These are phyloP conservation scores for Orientallactaga sibirica DNA, from an alignment of 2,797 vertebrate genomes.

Conservation along the genomic window DNA sequence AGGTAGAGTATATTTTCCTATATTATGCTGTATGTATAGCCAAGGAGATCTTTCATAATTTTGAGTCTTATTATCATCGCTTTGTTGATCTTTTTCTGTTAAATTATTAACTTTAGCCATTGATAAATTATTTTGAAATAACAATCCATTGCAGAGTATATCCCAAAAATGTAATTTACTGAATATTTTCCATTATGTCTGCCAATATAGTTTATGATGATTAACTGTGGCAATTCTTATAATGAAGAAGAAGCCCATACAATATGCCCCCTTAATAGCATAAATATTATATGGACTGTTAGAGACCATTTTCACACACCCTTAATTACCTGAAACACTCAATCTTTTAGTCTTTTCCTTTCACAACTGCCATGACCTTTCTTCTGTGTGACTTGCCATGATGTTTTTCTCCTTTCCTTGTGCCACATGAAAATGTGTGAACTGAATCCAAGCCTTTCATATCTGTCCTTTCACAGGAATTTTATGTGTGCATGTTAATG, in stretches of 20 bases:
- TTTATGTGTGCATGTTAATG: neutral
- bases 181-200: neutral
- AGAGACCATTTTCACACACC: neutral
- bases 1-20: neutral
- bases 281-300: accelerated
- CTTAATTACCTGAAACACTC: neutral
- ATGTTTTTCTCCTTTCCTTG: neutral
- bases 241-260: neutral
- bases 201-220: neutral
- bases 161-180: neutral
- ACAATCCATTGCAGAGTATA: too few species aligned
- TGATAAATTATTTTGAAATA: constrained; percentile 27
- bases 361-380: neutral
- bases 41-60: neutral
- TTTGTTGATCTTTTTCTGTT: constrained; percentile 27
- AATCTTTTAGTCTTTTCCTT: neutral
- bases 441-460: neutral
- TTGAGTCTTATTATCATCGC: neutral
- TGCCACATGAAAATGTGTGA: neutral
- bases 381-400: neutral
- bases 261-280: neutral
- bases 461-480: neutral
- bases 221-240: neutral
- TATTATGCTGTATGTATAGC: neutral
- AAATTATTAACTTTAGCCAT: neutral